Evolutionary conservation across 2,888 invertebrate species (phyloP), one percentile per base, ranked within the genome.

Genomic region (Nemapogon koenigi): DNA sequence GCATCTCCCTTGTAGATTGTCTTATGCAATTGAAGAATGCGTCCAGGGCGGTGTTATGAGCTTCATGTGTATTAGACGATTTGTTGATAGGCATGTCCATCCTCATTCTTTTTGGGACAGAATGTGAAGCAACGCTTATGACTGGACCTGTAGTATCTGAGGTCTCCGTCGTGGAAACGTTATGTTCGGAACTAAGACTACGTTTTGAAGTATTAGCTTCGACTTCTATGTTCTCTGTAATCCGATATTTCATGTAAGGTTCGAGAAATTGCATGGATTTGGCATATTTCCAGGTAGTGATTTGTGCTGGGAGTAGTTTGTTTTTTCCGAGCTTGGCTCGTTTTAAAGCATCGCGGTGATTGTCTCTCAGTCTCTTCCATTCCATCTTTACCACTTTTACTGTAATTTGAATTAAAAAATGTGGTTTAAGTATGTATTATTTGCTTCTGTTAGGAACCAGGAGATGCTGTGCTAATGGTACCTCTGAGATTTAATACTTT

Each of bases 281-380:
- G 8, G 73, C 75, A 40, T 75, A 76, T 44, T 76, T 76, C 75
- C 75, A 76, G 6, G 73, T 76, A 2, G 75, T 76, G 17, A 76
- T 67, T 47, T 73, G 73, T 16, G 75, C 72, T 1, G 75, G 75
- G 26, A 75, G 46, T 35, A 75, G 50, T 52, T 75, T 73, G 43
- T 75, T 75, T 44, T 70, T 73, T 3, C 75, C 75, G 3, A 75
- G 53, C 46, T 75, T 75, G 0, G 75, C 75, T 44, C 75, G 55
- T 43, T 73, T 75, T 4, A 75, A 53, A 2, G 75, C 75, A 43
- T 75, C 73, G 16, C 75, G 49, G 40, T 76, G 75, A 43, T 73
- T 75, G 46, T 75, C 75, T 2, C 75, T 59, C 16, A 76, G 58
- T 46, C 69, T 71, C 38, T 72, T 67, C 75, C 75, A 76, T 53